Evolutionary conservation across 2,113 vertebrate species (phyloP), one percentile per base, ranked within the genome.

Genomic region (Ceyx margarethae): DNA sequence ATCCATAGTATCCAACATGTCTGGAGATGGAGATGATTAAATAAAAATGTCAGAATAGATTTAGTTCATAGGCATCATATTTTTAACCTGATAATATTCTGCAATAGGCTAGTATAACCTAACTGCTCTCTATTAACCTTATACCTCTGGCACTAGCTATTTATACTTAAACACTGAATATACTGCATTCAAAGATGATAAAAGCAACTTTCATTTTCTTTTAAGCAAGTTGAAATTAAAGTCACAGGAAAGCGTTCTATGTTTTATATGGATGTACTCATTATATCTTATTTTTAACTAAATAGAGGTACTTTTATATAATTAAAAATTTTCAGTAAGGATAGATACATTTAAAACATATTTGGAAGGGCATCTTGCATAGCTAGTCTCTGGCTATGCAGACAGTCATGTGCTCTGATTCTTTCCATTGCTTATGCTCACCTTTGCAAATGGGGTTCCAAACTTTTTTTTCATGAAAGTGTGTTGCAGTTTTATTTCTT

Each of bases 371-470:
- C 26, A 9, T 37, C 21, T 69, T 86, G 15, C 25, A 65, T n/a
- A 1, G 6, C 18, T 50, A 15, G 16, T 64, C 48, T 54, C 28
- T 71, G 43, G 6, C 45, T 85, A 61, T 81, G 46, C 66, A 89
- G 73, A 84, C 26, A 80, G 74, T 66, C 23, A 68, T 7, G 19
- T 4, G 4, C 57, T 88, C 46, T 57, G 31, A 74, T 51, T 74
- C 17, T 74, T 37, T 74, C 10, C 28, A 66, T 87, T 90, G 80
- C 26, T 86, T 37, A 46, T 72, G 68, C 72, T 87, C 90, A 61
- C 51, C n/a, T 94, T 93, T 95, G 89, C 40, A 94, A 92, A 95
- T 60, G 53, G 26, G 13, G 20, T 73, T 87, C 62, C 76, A 71
- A 86, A 78, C 11, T 20, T 31, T 42, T 50, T 50, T 75, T 80